Percentiles rank a stretch among this genome's conserved stretches.
Conservation (phyloP, 2,113 vertebrate species). For the Acanthisitta chloris region DNA sequence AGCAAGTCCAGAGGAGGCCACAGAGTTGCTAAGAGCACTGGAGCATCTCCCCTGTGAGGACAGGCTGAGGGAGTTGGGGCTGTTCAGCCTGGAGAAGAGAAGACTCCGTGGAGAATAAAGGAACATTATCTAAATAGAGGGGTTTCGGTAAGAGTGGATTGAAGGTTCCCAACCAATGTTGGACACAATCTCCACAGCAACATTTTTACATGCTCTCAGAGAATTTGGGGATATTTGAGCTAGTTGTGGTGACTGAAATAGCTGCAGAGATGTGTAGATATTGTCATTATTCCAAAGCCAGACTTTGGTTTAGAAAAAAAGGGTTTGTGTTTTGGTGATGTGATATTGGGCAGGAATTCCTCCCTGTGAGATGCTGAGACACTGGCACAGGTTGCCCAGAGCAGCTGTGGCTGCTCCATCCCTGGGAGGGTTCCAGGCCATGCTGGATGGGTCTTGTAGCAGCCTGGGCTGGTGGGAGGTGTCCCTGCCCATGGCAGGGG, state of each 20-base stretch:
- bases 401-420: neutral
- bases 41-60: no score
- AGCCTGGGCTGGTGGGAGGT: neutral
- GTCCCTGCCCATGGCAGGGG: neutral
- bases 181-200: no score
- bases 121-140: neutral
- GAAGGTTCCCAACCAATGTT: neutral
- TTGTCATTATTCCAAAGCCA: neutral
- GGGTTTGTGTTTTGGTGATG: neutral
- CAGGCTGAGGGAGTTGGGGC: no score
- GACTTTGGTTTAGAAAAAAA: neutral
- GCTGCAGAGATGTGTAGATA: neutral
- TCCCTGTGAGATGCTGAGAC: accelerated
- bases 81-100: no score
- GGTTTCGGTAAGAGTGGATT: neutral
- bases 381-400: neutral
- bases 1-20: no score
- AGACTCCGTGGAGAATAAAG: no score
- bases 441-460: neutral
- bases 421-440: neutral
- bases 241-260: neutral
- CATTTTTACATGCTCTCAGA: neutral
- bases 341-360: neutral
- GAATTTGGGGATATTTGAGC: neutral
- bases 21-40: no score